Conservation (phyloP, 2,888 invertebrate species). For the Ichneumoninae sp. region DNA sequence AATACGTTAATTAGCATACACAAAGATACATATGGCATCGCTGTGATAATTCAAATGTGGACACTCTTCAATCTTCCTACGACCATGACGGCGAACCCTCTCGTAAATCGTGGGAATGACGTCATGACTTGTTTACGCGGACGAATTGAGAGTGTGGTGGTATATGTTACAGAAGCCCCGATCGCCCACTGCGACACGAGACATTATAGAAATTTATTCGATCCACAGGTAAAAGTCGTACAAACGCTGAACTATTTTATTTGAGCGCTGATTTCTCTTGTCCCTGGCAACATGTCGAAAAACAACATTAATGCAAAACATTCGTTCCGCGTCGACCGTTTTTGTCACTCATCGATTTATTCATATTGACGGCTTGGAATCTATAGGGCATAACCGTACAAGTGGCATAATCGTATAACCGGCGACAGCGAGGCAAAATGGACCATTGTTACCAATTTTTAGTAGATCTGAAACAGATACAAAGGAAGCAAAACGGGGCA, state of each 20-base stretch:
- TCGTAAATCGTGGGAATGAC: constrained; percentile 68
- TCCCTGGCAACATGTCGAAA: background rate
- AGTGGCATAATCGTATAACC: too few relatives aligned
- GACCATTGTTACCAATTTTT: background rate
- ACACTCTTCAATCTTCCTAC: constrained; percentile 29
- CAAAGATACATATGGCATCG: background rate
- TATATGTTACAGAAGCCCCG: background rate
- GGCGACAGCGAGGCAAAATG: background rate
- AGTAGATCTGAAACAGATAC: too few relatives aligned
- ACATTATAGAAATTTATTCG: background rate
- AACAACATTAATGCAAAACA: background rate
- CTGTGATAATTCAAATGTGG: constrained; percentile 28
- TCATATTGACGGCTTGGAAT: background rate
- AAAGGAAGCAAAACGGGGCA: too few relatives aligned
- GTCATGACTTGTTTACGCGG: constrained; percentile 67
- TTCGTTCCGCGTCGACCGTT: too few relatives aligned
- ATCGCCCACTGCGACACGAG: background rate
- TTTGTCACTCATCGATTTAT: background rate
- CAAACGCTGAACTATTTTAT: background rate
- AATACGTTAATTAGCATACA: constrained; percentile 14
- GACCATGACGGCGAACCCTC: constrained; percentile 48
- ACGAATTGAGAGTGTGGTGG: constrained; percentile 22
- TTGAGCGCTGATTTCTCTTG: background rate
- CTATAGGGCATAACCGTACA: background rate
- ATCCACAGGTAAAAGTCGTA: background rate